Evolutionary conservation across 2,888 invertebrate genomes (phyloP).

Genomic region (Reticulitermes lucifugus): DNA sequence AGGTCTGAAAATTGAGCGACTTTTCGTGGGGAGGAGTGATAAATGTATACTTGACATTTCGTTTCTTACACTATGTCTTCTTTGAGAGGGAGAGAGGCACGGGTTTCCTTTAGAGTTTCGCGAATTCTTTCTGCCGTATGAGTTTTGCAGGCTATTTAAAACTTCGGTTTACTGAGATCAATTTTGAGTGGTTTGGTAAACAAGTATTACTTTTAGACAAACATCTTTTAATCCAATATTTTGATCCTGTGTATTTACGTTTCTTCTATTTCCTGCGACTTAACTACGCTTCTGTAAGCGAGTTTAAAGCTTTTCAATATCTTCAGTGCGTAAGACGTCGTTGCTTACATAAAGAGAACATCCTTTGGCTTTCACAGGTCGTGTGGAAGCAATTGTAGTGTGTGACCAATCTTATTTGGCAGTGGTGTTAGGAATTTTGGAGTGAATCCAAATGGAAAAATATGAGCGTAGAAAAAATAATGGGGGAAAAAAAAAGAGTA

Average conservation of each 20-base stretch:
- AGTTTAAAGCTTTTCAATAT: background rate
- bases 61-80: no score
- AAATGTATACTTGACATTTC: no score
- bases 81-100: no score
- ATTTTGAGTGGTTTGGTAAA: background rate
- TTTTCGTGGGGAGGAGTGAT: no score
- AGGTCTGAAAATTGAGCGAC: no score
- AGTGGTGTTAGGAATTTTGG: background rate
- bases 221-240: background rate
- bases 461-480: background rate
- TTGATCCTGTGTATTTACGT: background rate
- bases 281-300: background rate
- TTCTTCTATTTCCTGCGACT: background rate
- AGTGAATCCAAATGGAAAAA: background rate
- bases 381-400: background rate
- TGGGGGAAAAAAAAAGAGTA: no score
- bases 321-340: background rate
- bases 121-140: background rate
- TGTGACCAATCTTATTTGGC: conserved; percentile 3
- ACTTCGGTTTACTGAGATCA: background rate
- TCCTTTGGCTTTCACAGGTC: background rate
- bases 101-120: no score
- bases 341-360: background rate
- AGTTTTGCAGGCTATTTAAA: background rate
- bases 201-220: background rate